Percentiles rank a stretch among this genome's conserved stretches.
phyloP scores from a whole-genome alignment of 2,113 vertebrate genomes.

The Peromyscus maniculatus region DNA sequence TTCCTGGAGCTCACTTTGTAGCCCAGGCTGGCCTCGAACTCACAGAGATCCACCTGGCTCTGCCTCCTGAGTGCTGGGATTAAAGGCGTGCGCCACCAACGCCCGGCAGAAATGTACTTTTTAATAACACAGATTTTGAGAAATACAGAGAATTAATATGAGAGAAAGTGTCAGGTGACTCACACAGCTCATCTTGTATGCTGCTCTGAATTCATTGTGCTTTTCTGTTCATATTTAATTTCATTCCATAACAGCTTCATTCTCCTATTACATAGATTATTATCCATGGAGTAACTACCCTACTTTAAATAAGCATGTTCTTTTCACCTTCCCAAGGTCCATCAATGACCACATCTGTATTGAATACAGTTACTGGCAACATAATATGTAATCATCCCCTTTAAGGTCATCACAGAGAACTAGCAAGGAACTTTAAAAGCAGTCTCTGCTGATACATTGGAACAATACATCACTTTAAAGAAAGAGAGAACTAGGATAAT shows the following conservation, averaged over 20 bases:
- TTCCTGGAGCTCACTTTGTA: too few relatives aligned
- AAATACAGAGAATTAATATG: background rate
- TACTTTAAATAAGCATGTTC: background rate
- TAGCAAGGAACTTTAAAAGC: background rate
- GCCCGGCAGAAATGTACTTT: background rate
- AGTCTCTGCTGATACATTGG: background rate
- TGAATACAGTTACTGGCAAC: background rate
- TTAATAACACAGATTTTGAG: background rate
- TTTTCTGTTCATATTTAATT: background rate
- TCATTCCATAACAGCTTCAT: background rate
- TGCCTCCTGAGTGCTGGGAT: too few relatives aligned
- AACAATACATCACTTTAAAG: background rate
- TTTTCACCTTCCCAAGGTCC: background rate
- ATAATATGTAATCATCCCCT: background rate
- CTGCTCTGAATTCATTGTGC: background rate
- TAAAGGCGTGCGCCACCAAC: too few relatives aligned
- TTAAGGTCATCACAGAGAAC: background rate
- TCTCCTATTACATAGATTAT: background rate
- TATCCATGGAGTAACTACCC: background rate
- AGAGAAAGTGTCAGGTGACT: background rate
- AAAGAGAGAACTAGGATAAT: background rate
- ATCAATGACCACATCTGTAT: background rate
- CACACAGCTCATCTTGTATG: background rate
- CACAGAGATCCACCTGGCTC: too few relatives aligned
- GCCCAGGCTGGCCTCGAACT: too few relatives aligned